Percentiles rank a stretch among this genome's conserved stretches.
Conservation (phyloP, 2,797 vertebrate genomes). For the Enteromius treurensis region DNA sequence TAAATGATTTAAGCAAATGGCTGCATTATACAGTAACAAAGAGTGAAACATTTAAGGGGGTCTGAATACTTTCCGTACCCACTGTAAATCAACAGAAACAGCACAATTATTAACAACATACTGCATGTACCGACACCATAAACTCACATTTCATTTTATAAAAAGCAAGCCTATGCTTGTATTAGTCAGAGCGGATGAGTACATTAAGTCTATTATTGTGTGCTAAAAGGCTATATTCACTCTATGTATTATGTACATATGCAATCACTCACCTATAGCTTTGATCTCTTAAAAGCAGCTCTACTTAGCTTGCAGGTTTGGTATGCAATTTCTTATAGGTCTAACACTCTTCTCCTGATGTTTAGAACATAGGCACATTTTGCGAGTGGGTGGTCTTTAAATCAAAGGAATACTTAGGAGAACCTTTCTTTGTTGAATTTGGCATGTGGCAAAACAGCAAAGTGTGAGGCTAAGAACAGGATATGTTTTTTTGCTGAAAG, state of each 20-base stretch:
- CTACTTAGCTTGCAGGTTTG: background rate
- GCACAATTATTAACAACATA: background rate
- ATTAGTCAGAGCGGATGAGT: background rate
- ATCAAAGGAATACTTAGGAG: background rate
- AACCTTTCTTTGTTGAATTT: background rate
- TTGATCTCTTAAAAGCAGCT: background rate
- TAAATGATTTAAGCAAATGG: no score
- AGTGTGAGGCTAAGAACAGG: background rate
- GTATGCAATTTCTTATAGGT: background rate
- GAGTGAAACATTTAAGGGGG: no score
- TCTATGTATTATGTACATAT: background rate
- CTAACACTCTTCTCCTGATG: background rate
- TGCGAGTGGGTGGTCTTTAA: background rate
- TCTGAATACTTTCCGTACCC: no score
- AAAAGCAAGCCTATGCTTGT: background rate
- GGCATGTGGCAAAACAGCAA: background rate
- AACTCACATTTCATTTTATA: background rate
- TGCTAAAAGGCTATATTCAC: background rate
- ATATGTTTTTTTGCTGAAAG: background rate
- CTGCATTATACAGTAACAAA: no score
- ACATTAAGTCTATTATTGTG: background rate
- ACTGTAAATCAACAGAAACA: background rate
- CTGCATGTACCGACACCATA: background rate
- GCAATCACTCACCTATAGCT: background rate
- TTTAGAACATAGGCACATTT: background rate